Percentiles rank a stretch among this genome's conserved stretches.
Conservation (phyloP, 2,797 vertebrate species). For the Euphonia xanthogaster region DNA sequence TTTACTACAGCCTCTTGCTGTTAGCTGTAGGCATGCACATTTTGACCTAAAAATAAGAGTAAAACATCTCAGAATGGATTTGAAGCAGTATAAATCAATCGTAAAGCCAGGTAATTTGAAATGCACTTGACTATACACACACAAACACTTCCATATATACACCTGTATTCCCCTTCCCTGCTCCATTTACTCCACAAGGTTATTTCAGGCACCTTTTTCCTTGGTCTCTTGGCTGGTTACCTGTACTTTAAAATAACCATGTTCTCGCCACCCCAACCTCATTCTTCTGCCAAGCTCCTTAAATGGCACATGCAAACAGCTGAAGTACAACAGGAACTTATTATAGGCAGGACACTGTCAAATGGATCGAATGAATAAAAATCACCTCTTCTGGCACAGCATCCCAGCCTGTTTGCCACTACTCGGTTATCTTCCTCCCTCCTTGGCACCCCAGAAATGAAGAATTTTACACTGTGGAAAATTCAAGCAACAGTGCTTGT, state of each 20-base stretch:
- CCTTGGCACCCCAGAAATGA: neutral
- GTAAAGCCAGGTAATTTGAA: neutral
- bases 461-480: neutral
- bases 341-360: neutral
- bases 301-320: neutral
- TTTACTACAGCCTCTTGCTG: conserved; percentile 64
- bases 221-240: neutral
- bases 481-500: neutral
- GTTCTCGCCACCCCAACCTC: neutral
- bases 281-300: neutral
- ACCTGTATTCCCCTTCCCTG: rapidly evolving
- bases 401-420: neutral
- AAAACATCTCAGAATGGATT: neutral
- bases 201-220: neutral
- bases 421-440: neutral
- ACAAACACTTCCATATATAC: neutral
- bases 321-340: neutral
- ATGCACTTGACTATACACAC: neutral
- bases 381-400: neutral
- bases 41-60: conserved; percentile 58
- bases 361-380: neutral
- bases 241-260: neutral
- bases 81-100: neutral
- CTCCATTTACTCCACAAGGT: neutral
- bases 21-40: conserved; percentile 84